Evolutionary conservation across 30 jellyfish, hydroid and myxozoan genomes (phyloP), one percentile per base, ranked within the genome.

Genomic region (Chironex yamaguchii): DNA sequence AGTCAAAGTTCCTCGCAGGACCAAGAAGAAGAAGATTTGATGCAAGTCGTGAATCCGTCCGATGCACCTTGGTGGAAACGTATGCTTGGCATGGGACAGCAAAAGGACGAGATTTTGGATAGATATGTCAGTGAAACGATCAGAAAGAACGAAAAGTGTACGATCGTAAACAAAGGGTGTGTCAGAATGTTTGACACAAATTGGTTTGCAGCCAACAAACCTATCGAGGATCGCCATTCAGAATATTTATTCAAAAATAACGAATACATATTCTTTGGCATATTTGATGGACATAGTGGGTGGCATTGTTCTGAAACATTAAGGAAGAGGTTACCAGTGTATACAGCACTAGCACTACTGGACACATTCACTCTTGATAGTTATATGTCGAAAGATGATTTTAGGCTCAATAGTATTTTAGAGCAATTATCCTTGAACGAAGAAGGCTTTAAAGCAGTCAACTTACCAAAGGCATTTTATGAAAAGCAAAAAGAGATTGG

Each of bases 231-330:
- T 48, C 91, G 99, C 3, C 97, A 95, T 51, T 31, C 96, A 26
- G 99, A 95, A 88, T 95, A 97, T 65, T 51, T 30, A 14, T 82
- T 95, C 30, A 64, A 79, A 2, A 0, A 74, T 12, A 75, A 85
- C 4, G 81, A 86, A 34, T 52, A 93, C 6, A 64, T 36, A 28
- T 65, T 95, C 79, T 95, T 95, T 67, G 99, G 97, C 0, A 78
- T 89, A 29, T 89, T 89, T 84, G 99, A 95, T 85, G 99, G 99
- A 0, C 99, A 95, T 64, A 82, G 97, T 86, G 99, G 99, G 23
- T 95, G 96, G 87, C 97, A 95, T 64, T 95, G 99, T 78, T 90
- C 99, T 0, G 98, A 95, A 71, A 84, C 89, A 36, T 32, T 95
- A 26, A 67, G 95, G 64, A 50, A 67, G 28, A 79, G 97, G 25